These are phyloP conservation scores for Sesamia inferens DNA, from an alignment of 2,888 invertebrate species.

Conservation along the genomic window DNA sequence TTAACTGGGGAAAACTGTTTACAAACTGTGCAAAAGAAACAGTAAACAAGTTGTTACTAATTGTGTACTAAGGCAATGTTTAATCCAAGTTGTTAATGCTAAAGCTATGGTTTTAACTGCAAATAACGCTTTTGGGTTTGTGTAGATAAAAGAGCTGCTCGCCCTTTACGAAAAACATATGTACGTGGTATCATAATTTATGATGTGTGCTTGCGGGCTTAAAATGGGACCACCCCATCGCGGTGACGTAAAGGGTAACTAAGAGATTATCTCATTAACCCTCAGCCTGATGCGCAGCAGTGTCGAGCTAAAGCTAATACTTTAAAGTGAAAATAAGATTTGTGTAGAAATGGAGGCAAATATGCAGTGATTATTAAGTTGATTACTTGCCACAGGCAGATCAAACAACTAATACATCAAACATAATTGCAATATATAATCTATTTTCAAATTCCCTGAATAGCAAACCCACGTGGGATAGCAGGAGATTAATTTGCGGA, in stretches of 20 bases:
- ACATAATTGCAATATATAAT: not conserved
- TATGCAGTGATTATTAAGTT: not conserved
- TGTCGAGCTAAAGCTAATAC: not conserved
- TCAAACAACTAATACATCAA: not conserved
- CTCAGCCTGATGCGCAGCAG: slow-evolving; percentile 2
- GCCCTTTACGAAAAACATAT: slow-evolving; percentile 29
- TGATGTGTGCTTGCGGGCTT: slow-evolving; percentile 30
- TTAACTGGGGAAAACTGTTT: slow-evolving; percentile 50
- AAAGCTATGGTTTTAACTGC: slow-evolving; percentile 36
- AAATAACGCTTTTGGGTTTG: slow-evolving; percentile 39
- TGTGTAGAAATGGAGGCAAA: not conserved
- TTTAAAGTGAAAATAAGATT: not conserved
- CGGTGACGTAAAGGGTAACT: slow-evolving; percentile 6
- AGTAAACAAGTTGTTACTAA: slow-evolving; percentile 56
- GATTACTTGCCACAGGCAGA: not conserved
- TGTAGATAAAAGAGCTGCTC: slow-evolving; percentile 29
- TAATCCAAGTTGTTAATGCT: slow-evolving; percentile 56
- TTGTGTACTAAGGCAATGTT: slow-evolving; percentile 54
- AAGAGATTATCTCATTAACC: slow-evolving; percentile 36
- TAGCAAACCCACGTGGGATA: slow-evolving; percentile 7
- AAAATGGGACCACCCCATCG: slow-evolving; percentile 24
- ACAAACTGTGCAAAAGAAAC: slow-evolving; percentile 54
- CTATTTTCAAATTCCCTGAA: slow-evolving; percentile 21
- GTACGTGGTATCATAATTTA: slow-evolving; percentile 38
- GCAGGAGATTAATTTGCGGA: slow-evolving; percentile 51